A percentile compares a stretch with the other conserved stretches of the same genome.
Conservation (phyloP, 2,888 invertebrate genomes). For the Sialis fuliginosa region DNA sequence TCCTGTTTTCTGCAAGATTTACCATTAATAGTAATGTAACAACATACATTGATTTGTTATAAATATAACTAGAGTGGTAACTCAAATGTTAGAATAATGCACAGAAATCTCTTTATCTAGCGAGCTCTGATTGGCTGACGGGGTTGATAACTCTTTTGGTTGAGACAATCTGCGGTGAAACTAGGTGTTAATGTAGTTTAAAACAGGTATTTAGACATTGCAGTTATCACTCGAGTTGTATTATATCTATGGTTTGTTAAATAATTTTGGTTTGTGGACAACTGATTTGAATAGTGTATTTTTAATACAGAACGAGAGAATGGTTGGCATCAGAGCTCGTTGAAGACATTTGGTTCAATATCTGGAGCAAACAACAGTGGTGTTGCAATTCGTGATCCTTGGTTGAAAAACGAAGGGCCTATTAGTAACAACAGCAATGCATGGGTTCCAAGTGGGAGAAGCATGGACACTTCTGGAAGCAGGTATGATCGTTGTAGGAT, state of each 20-base stretch:
- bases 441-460: not conserved
- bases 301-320: not conserved
- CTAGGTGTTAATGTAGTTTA: not conserved
- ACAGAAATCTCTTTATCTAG: no score
- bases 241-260: not conserved
- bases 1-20: no score
- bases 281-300: not conserved
- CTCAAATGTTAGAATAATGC: no score
- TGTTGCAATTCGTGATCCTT: not conserved
- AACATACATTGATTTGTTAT: no score
- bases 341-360: not conserved
- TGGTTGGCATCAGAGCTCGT: not conserved
- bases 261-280: no score
- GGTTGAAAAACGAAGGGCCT: conserved; percentile 1
- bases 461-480: not conserved
- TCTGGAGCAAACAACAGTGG: not conserved
- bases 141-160: no score
- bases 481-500: conserved; percentile 1
- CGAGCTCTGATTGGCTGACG: no score
- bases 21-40: no score
- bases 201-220: no score
- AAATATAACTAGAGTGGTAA: no score
- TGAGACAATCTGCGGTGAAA: not conserved
- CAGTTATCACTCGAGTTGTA: not conserved
- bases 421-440: not conserved